Evolutionary conservation across 1,140 invertebrate genomes (phyloP), one percentile per base, ranked within the genome.

Genomic region (Apolygus lucorum): DNA sequence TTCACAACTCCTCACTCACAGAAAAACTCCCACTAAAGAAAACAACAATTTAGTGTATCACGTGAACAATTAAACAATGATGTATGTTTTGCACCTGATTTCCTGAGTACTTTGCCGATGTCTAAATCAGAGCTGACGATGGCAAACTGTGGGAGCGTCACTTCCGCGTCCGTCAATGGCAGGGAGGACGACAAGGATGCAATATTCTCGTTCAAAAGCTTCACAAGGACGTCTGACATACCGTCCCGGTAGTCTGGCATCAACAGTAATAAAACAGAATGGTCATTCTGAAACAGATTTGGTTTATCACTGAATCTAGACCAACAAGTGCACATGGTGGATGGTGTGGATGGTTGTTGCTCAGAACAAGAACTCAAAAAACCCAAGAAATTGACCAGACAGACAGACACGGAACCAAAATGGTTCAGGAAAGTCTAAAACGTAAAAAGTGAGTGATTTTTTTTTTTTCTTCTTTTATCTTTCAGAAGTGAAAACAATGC

Each of bases 101-200:
- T 70, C 28, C 71, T 72, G 4, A 78, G 70, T 26, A 75, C 73
- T n/a, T 72, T 63, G 14, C 68, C 73, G 1, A 78, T 42, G 62
- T 78, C 74, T 11, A 77, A 42, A 63, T 72, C 72, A 1, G 70
- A 73, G 0, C 71, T 73, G n/a, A 77, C 63, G 13, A 75, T 70
- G 28, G 76, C 73, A 21, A 78, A 52, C 67, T 78, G 77, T 8
- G 77, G 77, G 8, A 78, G 59, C n/a, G 76, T 63, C 0, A 78
- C 72, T 28, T 77, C 73, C 0, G 68, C 70, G 68, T 78, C 75
- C 26, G 63, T 68, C 4, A 70, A 24, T 0, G 68, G 68, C 63
- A 77, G 64, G 17, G 68, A 68, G 21, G 71, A 69, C 1, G 75
- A 13, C 17, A 77, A 52, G 8, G 74, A 49, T 11, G 73, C 49